Conservation (phyloP, 2,888 invertebrate species). For the Nudaria mundana region DNA sequence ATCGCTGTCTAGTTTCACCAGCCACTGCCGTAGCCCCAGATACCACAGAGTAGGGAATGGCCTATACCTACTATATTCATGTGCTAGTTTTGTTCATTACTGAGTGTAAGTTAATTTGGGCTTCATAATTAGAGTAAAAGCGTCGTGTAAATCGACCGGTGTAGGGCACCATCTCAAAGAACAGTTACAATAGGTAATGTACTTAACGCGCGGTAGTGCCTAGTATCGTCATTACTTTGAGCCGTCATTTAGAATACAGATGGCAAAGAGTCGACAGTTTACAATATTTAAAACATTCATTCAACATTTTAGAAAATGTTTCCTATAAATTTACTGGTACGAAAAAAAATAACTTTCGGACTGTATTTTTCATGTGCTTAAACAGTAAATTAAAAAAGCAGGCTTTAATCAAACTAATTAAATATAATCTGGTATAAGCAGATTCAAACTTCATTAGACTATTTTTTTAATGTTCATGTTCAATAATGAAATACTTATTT, state of each 20-base stretch:
- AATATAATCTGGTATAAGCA: no score
- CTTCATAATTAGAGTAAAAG: slow-evolving; percentile 75
- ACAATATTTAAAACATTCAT: not conserved
- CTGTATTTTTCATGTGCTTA: no score
- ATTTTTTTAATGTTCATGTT: no score
- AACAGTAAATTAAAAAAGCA: no score
- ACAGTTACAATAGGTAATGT: slow-evolving; percentile 79
- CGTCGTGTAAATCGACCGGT: slow-evolving; percentile 46
- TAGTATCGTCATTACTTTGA: slow-evolving; percentile 73
- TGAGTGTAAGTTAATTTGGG: slow-evolving; percentile 41
- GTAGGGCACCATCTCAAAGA: slow-evolving; percentile 67
- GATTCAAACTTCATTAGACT: no score
- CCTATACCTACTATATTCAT: no score
- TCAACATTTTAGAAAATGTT: not conserved
- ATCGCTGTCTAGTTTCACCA: no score
- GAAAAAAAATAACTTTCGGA: no score
- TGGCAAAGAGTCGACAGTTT: slow-evolving; percentile 38
- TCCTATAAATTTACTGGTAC: not conserved
- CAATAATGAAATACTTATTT: no score
- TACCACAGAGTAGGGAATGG: no score
- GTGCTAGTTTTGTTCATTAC: slow-evolving; percentile 26
- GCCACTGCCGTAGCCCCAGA: no score
- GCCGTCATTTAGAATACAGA: slow-evolving; percentile 46
- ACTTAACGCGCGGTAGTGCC: slow-evolving; percentile 69
- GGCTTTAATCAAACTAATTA: no score